Evolutionary conservation across 2,888 invertebrate genomes (phyloP), one percentile per base, ranked within the genome.

Genomic region (Mamestra brassicae): DNA sequence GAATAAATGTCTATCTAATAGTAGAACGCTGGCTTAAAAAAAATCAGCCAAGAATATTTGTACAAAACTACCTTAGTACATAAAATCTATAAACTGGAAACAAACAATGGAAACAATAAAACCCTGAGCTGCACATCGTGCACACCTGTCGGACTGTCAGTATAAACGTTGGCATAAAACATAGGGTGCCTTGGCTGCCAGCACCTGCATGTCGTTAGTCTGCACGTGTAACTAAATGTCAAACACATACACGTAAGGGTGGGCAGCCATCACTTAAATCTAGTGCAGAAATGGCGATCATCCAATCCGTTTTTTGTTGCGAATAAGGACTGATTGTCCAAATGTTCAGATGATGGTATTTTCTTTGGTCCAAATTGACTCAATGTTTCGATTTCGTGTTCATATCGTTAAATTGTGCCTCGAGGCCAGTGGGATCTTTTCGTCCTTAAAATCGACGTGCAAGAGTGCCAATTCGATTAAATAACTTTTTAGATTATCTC

Each of bases 81-180:
- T 47, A 47, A 2, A 47, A 47, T 47, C 11, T 2, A 13, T 47
- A 47, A 13, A 47, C 47, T 47, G 42, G 11, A 17, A 10, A n/a
- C 7, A 1, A 34, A 64, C 17, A 76, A 17, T 4, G 13, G 26
- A 26, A 26, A 26, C 0, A 26, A 26, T 26, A 26, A 26, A 45
- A 64, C 7, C 1, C 15, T n/a, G 4, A 5, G n/a, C 11, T 42
- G 47, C 55, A 45, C 17, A 15, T 63, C 42, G 17, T 50, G 17
- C 36, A 47, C 57, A 76, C 52, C 26, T 52, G 67, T 36, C 58
- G 50, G 38, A 8, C 70, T 77, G 54, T 75, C 70, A 54, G 60
- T 68, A 34, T 3, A 50, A 65, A 66, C 67, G 36, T 50, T 45
- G 45, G 45, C 8, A 11, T 45, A 8, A 45, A 8, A 45, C 10